Evolutionary conservation across 1,140 invertebrate genomes (phyloP).

Genomic region (Diplogasteroides magnus): DNA sequence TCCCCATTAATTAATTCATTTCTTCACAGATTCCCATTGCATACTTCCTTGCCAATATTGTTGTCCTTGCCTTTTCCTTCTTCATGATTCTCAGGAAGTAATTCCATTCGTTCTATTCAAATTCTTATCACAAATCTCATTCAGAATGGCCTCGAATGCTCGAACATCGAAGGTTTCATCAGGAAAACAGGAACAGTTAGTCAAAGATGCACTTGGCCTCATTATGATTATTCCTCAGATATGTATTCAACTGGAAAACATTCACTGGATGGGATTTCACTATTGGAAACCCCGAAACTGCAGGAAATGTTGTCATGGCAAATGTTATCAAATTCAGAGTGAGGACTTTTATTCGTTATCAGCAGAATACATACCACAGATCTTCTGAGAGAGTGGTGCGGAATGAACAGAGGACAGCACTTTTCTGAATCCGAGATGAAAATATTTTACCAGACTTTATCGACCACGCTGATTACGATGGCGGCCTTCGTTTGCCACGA

Average conservation of each 20-base stretch:
- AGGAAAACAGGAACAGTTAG: constrained; percentile 85
- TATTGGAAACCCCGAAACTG: constrained; percentile 67
- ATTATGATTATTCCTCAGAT: background rate
- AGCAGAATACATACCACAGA: background rate
- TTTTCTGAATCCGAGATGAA: too few relatives aligned
- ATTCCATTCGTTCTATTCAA: constrained; percentile 31
- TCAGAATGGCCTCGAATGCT: constrained; percentile 90
- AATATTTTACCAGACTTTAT: constrained; percentile 1
- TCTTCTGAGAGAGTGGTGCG: background rate
- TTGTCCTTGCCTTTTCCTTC: constrained; percentile 74
- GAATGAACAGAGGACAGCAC: background rate
- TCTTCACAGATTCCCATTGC: constrained; percentile 69
- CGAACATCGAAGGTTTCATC: constrained; percentile 79
- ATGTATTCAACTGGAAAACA: constrained; percentile 88
- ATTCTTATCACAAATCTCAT: constrained; percentile 20
- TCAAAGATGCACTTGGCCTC: background rate
- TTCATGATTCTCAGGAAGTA: constrained; percentile 86
- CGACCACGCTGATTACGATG: too few relatives aligned
- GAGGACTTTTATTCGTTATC: too few relatives aligned
- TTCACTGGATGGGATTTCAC: constrained; percentile 97
- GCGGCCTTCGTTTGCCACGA: too few relatives aligned
- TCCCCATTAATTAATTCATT: background rate
- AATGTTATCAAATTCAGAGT: constrained; percentile 45
- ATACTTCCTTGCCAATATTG: constrained; percentile 67
- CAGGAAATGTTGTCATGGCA: constrained; percentile 67